phyloP scores from a whole-genome alignment of 1,140 invertebrate genomes.

The Calycopis cecrops region DNA sequence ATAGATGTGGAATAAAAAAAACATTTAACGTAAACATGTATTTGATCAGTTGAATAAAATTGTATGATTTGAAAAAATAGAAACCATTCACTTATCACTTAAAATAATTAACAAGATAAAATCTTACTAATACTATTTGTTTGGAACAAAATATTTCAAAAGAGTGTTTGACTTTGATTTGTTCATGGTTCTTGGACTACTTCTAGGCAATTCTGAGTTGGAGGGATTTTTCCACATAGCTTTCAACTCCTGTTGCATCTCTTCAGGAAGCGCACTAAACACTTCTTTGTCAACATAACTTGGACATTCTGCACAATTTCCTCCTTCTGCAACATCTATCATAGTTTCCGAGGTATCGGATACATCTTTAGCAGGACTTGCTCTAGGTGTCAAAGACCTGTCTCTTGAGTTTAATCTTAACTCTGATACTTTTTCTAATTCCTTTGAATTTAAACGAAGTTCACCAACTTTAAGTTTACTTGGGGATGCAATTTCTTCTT shows the following conservation, averaged over 20 bases:
- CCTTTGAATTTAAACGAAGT: conserved; percentile 75
- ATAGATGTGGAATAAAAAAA: conserved; percentile 31
- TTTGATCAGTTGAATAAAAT: conserved; percentile 73
- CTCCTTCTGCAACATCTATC: conserved; percentile 49
- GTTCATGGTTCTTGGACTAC: conserved; percentile 64
- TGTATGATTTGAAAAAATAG: conserved; percentile 75
- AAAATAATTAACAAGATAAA: conserved; percentile 70
- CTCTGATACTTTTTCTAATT: conserved; percentile 71
- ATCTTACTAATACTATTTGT: conserved; percentile 75
- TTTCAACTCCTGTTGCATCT: conserved; percentile 79
- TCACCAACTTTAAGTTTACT: conserved; percentile 79
- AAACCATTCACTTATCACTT: conserved; percentile 74
- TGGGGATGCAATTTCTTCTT: conserved; percentile 75
- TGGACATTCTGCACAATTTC: conserved; percentile 67
- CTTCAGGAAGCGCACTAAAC: conserved; percentile 77
- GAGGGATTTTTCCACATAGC: conserved; percentile 77
- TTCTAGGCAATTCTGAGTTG: conserved; percentile 55
- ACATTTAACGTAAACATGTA: conserved; percentile 72
- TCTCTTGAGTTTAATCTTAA: conserved; percentile 68
- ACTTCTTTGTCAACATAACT: conserved; percentile 78
- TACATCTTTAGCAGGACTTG: conserved; percentile 64
- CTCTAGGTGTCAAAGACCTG: conserved; percentile 65
- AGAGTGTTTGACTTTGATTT: conserved; percentile 73
- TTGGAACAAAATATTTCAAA: conserved; percentile 79
- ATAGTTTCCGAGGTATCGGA: conserved; percentile 61